Evolutionary conservation across 53 echinoderm and acorn worm species (phyloP).

Genomic region (Holothuria scabra): DNA sequence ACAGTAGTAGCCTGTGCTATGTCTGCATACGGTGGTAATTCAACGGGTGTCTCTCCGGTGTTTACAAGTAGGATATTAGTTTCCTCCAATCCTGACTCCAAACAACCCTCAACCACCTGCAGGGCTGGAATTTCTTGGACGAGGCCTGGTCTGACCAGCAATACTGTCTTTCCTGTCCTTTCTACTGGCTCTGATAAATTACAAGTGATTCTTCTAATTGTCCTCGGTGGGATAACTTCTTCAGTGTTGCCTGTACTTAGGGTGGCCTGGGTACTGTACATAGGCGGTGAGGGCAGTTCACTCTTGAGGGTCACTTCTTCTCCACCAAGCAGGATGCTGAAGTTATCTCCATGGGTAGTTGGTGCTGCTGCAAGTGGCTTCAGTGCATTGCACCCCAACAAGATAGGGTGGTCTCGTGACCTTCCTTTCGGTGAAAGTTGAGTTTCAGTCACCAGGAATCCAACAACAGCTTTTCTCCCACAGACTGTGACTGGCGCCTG

Average conservation of each 20-base stretch:
- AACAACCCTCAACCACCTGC: too few species aligned
- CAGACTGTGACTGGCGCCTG: constrained; percentile 15
- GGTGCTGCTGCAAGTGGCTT: constrained; percentile 9
- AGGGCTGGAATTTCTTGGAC: too few species aligned
- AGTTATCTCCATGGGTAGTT: neutral
- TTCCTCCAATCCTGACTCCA: too few species aligned
- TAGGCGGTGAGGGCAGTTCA: neutral
- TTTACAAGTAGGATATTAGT: too few species aligned
- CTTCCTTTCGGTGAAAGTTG: neutral
- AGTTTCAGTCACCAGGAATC: constrained; percentile 41
- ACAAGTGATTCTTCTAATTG: neutral
- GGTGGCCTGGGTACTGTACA: neutral
- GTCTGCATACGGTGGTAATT: too few species aligned
- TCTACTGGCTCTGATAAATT: neutral
- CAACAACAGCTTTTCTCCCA: constrained; percentile 28
- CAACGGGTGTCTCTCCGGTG: too few species aligned
- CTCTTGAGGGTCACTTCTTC: neutral
- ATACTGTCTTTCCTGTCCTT: too few species aligned
- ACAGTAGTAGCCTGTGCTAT: too few species aligned
- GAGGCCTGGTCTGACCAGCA: too few species aligned
- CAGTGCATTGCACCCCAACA: constrained; percentile 48
- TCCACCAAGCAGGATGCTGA: neutral
- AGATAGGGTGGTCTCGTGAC: neutral
- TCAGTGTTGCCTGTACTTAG: neutral
- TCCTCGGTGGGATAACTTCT: neutral